Conservation (phyloP, 1,140 invertebrate genomes). For the Phymorhynchus buccinoides region DNA sequence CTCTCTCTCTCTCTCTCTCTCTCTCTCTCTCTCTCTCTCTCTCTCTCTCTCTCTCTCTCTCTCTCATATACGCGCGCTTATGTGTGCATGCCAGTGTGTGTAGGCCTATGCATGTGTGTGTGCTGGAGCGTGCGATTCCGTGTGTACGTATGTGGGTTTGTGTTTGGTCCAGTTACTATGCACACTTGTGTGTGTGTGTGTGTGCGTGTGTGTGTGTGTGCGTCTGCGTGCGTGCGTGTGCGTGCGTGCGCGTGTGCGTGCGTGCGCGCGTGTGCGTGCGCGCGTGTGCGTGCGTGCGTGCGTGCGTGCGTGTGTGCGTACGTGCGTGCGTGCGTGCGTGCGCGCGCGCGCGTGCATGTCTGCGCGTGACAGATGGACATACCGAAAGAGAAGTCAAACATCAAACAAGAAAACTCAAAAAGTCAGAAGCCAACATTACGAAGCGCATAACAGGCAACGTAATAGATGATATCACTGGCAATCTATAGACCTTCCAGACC, state of each 20-base stretch:
- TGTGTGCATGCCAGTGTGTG: slow-evolving; percentile 11
- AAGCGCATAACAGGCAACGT: no score
- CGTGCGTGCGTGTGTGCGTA: not conserved
- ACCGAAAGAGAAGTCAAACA: no score
- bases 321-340: no score
- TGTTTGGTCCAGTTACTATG: not conserved
- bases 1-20: not conserved
- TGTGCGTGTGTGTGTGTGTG: not conserved
- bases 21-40: not conserved
- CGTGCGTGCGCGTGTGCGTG: not conserved
- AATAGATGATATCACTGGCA: no score
- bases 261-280: not conserved
- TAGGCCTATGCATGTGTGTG: slow-evolving; percentile 3
- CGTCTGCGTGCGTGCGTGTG: no score
- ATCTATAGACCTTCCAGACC: no score
- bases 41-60: not conserved
- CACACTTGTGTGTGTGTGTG: not conserved
- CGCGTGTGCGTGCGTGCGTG: not conserved
- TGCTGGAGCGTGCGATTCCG: not conserved
- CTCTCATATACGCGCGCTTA: not conserved
- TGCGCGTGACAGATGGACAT: no score
- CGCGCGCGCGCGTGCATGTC: no score
- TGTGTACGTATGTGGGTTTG: not conserved
- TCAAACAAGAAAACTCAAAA: no score
- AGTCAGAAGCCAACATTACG: no score